Percentiles rank a stretch among this genome's conserved stretches.
phyloP scores from a whole-genome alignment of 2,888 invertebrate genomes.

The Pimpla rufipes region DNA sequence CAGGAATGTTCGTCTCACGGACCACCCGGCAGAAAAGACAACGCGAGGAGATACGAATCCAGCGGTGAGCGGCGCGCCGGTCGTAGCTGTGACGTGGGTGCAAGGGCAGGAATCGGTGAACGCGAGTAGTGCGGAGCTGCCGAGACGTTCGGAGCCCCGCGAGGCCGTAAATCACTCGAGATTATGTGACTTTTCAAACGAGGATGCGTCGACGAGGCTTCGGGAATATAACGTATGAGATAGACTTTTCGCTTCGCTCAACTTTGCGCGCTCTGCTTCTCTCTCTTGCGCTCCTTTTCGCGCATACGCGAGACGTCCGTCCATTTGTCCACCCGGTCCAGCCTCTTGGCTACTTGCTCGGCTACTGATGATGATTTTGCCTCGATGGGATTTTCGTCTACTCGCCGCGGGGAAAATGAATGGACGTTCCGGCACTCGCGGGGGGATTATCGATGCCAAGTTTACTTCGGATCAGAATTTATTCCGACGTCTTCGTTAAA shows the following conservation, averaged over 20 bases:
- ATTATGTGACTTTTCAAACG: constrained; percentile 82
- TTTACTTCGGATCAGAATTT: constrained; percentile 46
- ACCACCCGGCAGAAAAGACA: constrained; percentile 78
- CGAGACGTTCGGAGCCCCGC: constrained; percentile 51
- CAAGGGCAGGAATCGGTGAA: constrained; percentile 74
- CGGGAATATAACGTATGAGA: constrained; percentile 75
- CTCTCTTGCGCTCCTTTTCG: constrained; percentile 38
- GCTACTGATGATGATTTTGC: constrained; percentile 52
- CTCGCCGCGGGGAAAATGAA: constrained; percentile 40
- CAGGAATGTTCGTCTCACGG: constrained; percentile 53
- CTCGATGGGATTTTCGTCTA: constrained; percentile 35
- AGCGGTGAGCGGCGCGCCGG: background rate
- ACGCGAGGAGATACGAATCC: constrained; percentile 69
- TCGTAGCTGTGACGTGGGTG: constrained; percentile 71
- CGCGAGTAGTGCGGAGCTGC: constrained; percentile 51
- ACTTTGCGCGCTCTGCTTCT: constrained; percentile 56
- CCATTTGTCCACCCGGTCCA: constrained; percentile 53
- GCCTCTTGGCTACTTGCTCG: constrained; percentile 28
- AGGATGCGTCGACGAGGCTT: constrained; percentile 76
- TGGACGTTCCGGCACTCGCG: constrained; percentile 31
- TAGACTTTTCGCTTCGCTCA: constrained; percentile 70
- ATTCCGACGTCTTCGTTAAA: constrained; percentile 50
- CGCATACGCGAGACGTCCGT: constrained; percentile 33
- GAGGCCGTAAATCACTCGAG: constrained; percentile 79
- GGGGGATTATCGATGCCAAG: constrained; percentile 59